Percentiles rank a stretch among this genome's conserved stretches.
Evolutionary conservation across 1,140 invertebrate genomes (phyloP).

Genomic region (Drosophila willistoni): DNA sequence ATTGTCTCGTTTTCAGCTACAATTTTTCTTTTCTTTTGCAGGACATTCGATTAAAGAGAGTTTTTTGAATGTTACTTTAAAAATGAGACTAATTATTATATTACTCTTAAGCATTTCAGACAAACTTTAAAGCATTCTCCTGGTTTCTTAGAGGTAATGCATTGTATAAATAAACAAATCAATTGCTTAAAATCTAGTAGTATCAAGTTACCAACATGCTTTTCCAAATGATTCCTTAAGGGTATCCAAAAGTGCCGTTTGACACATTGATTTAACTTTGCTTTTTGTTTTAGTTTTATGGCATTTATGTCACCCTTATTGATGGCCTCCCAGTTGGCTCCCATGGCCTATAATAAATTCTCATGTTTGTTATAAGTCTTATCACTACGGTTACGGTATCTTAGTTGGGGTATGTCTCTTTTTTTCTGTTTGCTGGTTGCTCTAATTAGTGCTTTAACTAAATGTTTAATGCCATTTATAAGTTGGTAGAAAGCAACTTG

Average conservation of each 20-base stretch:
- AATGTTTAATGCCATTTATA: slow-evolving; percentile 69
- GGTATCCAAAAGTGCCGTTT: background rate
- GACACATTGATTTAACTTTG: background rate
- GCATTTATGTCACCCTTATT: slow-evolving; percentile 67
- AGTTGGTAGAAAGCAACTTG: slow-evolving; percentile 41
- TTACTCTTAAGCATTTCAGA: too few species aligned
- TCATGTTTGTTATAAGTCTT: slow-evolving; percentile 64
- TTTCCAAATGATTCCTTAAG: background rate
- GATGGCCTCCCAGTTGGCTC: slow-evolving; percentile 42
- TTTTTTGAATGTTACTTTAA: too few species aligned
- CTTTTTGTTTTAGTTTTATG: slow-evolving; percentile 74
- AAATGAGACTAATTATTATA: too few species aligned
- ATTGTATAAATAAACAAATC: too few species aligned
- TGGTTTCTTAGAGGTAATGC: too few species aligned
- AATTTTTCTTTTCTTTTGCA: too few species aligned
- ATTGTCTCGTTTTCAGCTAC: too few species aligned
- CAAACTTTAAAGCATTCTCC: too few species aligned
- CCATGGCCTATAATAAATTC: slow-evolving; percentile 66
- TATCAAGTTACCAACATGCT: too few species aligned
- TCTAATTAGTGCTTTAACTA: slow-evolving; percentile 64
- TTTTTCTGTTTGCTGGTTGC: slow-evolving; percentile 38
- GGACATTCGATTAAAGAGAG: too few species aligned
- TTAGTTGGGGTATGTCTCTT: slow-evolving; percentile 42
- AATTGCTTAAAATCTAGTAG: too few species aligned
- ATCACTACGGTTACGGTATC: slow-evolving; percentile 50